Conservation (phyloP, 1,140 invertebrate species). For the Papilio helenus region DNA sequence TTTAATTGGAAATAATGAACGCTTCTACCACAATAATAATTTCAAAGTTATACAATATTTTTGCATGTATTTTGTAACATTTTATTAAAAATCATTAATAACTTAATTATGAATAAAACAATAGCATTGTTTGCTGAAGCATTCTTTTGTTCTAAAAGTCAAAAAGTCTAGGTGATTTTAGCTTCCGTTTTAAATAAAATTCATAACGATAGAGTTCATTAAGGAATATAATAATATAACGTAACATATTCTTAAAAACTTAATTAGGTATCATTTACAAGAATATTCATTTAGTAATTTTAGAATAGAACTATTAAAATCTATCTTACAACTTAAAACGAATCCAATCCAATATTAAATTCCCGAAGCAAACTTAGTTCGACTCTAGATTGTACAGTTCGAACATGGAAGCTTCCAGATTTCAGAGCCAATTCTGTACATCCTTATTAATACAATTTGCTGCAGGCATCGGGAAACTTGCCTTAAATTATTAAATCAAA, state of each 20-base stretch:
- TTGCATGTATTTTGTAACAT: neutral
- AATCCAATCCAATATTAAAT: constrained; percentile 12
- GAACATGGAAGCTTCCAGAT: neutral
- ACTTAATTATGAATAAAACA: too few species aligned
- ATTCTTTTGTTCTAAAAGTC: too few species aligned
- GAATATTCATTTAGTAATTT: too few species aligned
- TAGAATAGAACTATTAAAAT: too few species aligned
- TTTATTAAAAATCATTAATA: too few species aligned
- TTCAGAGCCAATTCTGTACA: constrained; percentile 1
- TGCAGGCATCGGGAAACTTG: neutral
- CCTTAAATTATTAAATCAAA: constrained; percentile 15
- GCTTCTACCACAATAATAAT: neutral
- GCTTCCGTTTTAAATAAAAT: too few species aligned
- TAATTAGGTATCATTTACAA: too few species aligned
- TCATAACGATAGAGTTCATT: too few species aligned
- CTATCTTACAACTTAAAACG: neutral
- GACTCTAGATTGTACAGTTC: neutral
- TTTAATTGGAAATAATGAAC: constrained; percentile 11
- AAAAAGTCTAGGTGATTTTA: too few species aligned
- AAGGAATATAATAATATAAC: too few species aligned
- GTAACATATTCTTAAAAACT: too few species aligned
- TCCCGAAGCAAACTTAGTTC: neutral
- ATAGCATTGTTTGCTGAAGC: too few species aligned
- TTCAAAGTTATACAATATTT: neutral
- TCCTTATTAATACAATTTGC: constrained; percentile 22